Percentiles rank a stretch among this genome's conserved stretches.
Evolutionary conservation across 37 sponge, comb jelly and placozoan species (phyloP).

Genomic region (Ephydatia muelleri): DNA sequence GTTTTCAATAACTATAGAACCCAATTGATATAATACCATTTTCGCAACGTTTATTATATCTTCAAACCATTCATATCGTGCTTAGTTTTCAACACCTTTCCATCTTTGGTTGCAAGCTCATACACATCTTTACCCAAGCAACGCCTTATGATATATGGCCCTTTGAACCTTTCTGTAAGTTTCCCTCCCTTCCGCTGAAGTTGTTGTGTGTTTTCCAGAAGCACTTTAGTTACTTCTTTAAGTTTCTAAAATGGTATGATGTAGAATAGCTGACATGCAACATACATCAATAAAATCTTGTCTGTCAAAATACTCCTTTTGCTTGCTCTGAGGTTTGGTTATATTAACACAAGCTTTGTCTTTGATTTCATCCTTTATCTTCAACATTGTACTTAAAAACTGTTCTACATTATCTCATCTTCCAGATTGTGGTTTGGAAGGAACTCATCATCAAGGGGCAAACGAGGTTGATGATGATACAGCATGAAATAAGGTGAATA

Average conservation of each 20-base stretch:
- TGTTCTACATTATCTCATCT: conserved; percentile 1
- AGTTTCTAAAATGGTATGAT: neutral
- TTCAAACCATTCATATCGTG: neutral
- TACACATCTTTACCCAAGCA: conserved; percentile 19
- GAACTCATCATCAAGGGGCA: conserved; percentile 26
- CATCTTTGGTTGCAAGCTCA: conserved; percentile 9
- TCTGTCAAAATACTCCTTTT: conserved; percentile 15
- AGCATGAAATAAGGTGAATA: neutral
- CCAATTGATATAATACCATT: too few relatives aligned
- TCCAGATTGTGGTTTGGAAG: neutral
- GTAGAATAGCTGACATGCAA: neutral
- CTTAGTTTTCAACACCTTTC: conserved; percentile 9
- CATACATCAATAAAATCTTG: too few relatives aligned
- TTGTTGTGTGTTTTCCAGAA: conserved; percentile 21
- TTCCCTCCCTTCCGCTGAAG: conserved; percentile 24
- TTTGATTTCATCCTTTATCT: neutral
- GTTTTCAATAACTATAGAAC: too few relatives aligned
- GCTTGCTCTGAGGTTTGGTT: conserved; percentile 2
- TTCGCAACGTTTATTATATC: too few relatives aligned
- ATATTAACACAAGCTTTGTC: conserved; percentile 7
- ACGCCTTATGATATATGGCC: conserved; percentile 15
- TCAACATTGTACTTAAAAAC: neutral
- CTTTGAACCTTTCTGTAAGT: conserved; percentile 3
- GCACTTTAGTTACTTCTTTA: conserved; percentile 9
- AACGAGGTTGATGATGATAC: conserved; percentile 7